Evolutionary conservation across 2,797 vertebrate genomes (phyloP).

Genomic region (Gymnopithys bicolor): DNA sequence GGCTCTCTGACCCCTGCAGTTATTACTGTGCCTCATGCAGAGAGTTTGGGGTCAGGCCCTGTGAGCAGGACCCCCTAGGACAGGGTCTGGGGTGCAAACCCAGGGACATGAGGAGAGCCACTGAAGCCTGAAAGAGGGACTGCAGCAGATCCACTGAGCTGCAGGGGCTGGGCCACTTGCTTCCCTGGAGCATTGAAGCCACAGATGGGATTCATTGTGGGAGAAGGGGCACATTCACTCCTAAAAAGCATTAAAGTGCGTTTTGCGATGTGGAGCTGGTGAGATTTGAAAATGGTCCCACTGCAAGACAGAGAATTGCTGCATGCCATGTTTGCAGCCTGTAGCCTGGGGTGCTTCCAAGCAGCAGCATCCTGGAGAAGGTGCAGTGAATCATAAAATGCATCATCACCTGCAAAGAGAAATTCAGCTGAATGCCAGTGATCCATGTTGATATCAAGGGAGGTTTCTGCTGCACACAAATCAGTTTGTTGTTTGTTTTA

Average conservation of each 20-base stretch:
- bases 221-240: neutral
- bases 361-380: neutral
- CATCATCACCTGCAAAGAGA: neutral
- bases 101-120: neutral
- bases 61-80: neutral
- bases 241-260: neutral
- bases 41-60: neutral
- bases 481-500: neutral
- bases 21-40: neutral
- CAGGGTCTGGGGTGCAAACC: neutral
- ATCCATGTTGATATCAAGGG: fast-evolving
- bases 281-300: neutral
- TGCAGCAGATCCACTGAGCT: neutral
- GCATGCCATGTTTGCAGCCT: fast-evolving
- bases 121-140: fast-evolving
- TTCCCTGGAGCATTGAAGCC: neutral
- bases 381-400: neutral
- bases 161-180: neutral
- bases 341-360: neutral
- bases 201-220: neutral
- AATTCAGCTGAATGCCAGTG: neutral
- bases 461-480: neutral
- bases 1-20: neutral
- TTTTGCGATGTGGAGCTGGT: neutral
- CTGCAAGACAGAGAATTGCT: neutral